Evolutionary conservation across 2,797 vertebrate species (phyloP).

Genomic region (Hippocampus kuda): DNA sequence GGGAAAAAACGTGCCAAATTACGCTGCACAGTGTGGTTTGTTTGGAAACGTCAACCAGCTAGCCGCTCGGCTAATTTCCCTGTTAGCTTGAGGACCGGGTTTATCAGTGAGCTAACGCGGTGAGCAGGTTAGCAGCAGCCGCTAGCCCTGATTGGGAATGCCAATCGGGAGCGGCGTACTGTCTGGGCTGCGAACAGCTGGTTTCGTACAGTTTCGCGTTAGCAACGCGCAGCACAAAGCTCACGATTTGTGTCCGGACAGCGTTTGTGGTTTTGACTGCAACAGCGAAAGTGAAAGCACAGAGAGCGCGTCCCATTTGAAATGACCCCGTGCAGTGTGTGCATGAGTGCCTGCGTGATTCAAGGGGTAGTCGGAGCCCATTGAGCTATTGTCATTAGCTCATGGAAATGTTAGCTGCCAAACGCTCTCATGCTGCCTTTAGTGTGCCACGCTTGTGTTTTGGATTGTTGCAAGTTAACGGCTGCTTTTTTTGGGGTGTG

Average conservation of each 20-base stretch:
- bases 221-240: constrained; percentile 13
- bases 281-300: neutral
- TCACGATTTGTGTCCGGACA: neutral
- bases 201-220: constrained; percentile 39
- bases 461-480: neutral
- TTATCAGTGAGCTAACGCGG: constrained; percentile 29
- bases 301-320: constrained; percentile 11
- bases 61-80: constrained; percentile 58
- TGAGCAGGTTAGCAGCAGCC: constrained; percentile 54
- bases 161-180: constrained; percentile 45
- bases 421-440: constrained; percentile 56
- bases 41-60: constrained; percentile 46
- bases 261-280: neutral
- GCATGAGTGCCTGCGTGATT: constrained; percentile 7
- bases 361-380: constrained; percentile 52
- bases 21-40: constrained; percentile 15
- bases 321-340: constrained; percentile 8
- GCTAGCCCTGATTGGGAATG: constrained; percentile 59
- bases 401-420: constrained; percentile 45
- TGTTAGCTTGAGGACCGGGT: constrained; percentile 48
- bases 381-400: constrained; percentile 62
- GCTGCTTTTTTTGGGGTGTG: neutral
- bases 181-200: constrained; percentile 41
- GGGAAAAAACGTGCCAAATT: constrained; percentile 17
- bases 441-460: constrained; percentile 43